A percentile compares a stretch with the other conserved stretches of the same genome.
These are phyloP conservation scores for Pristionchus entomophagus DNA, from an alignment of 2,888 invertebrate genomes.

Conservation along the genomic window DNA sequence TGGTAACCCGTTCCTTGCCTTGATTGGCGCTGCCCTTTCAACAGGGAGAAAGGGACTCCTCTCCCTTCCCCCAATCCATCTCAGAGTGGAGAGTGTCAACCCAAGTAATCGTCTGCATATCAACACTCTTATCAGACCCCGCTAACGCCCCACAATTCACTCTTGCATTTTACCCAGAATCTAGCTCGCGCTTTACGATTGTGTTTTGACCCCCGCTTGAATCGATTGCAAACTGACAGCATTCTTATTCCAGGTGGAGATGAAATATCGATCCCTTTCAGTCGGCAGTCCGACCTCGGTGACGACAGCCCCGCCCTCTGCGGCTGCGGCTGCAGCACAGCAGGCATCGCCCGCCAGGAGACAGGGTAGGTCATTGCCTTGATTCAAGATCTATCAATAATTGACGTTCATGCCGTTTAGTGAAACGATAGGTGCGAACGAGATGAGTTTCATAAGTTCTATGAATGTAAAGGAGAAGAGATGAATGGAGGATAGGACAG, in stretches of 20 bases:
- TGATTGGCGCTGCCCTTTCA: too few relatives aligned
- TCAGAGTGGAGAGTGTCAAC: slow-evolving; percentile 1
- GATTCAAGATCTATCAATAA: too few relatives aligned
- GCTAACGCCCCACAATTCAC: slow-evolving; percentile 22
- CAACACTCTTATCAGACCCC: slow-evolving; percentile 4
- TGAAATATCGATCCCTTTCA: slow-evolving; percentile 41
- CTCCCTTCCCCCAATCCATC: neutral
- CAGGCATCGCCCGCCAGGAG: slow-evolving; percentile 26
- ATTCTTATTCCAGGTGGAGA: neutral
- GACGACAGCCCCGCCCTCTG: neutral
- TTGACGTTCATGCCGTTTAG: too few relatives aligned
- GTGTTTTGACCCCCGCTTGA: neutral
- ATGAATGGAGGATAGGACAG: too few relatives aligned
- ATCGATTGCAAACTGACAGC: neutral
- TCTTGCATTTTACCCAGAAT: neutral
- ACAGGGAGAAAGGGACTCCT: too few relatives aligned
- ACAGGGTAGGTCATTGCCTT: slow-evolving; percentile 32
- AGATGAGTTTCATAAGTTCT: too few relatives aligned
- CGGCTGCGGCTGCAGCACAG: slow-evolving; percentile 1
- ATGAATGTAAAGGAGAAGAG: too few relatives aligned
- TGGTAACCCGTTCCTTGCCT: too few relatives aligned
- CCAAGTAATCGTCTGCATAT: slow-evolving; percentile 34
- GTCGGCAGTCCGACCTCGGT: slow-evolving; percentile 30
- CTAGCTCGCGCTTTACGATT: neutral
- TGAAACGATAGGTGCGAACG: too few relatives aligned